These are phyloP conservation scores for Cabera pusaria DNA, from an alignment of 2,888 invertebrate genomes.

Conservation along the genomic window DNA sequence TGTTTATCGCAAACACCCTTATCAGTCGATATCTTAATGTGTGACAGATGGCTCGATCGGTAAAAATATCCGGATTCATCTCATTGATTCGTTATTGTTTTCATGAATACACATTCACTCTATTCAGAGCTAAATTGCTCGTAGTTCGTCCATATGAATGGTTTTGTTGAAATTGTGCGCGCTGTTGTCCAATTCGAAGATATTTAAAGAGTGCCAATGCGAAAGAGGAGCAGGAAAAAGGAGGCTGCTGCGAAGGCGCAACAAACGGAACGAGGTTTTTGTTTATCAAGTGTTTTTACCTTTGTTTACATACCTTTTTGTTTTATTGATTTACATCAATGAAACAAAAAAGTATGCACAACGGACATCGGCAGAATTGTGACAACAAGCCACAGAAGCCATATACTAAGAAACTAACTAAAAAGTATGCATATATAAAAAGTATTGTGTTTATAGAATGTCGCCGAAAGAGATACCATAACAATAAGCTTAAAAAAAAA, in stretches of 20 bases:
- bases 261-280: constrained; percentile 53
- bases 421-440: no score
- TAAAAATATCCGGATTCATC: constrained; percentile 46
- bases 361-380: no score
- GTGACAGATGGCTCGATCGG: constrained; percentile 58
- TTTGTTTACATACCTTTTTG: neutral
- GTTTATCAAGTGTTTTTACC: constrained; percentile 20
- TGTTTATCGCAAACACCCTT: constrained; percentile 72
- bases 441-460: no score
- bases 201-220: constrained; percentile 77
- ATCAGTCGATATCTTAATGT: constrained; percentile 68
- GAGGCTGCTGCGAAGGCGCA: constrained; percentile 60
- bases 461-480: no score
- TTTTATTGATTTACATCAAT: constrained; percentile 7
- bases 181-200: constrained; percentile 70
- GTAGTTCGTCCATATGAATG: constrained; percentile 47
- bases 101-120: constrained; percentile 37
- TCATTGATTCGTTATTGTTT: constrained; percentile 43
- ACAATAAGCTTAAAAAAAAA: no score
- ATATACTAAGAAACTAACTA: no score
- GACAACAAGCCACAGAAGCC: no score
- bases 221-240: constrained; percentile 80
- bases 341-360: no score
- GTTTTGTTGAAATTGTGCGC: constrained; percentile 66
- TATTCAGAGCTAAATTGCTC: constrained; percentile 24